Evolutionary conservation across 2,113 vertebrate species (phyloP).

Genomic region (Sciurus niger): DNA sequence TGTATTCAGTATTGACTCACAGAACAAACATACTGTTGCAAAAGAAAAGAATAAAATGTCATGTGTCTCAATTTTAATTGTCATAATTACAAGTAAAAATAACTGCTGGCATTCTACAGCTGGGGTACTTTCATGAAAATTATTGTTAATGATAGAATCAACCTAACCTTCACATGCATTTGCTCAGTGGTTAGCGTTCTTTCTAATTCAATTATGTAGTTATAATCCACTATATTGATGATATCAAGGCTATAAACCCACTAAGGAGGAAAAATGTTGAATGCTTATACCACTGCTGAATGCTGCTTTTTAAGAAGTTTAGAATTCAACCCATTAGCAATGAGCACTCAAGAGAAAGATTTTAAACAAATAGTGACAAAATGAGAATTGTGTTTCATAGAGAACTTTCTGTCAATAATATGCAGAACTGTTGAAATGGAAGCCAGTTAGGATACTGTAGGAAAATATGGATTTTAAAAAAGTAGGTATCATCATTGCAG

Average conservation of each 20-base stretch:
- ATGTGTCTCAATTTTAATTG: background rate
- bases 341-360: background rate
- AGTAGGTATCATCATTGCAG: background rate
- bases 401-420: background rate
- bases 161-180: background rate
- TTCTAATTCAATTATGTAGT: background rate
- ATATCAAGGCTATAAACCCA: background rate
- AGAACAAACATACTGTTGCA: background rate
- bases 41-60: background rate
- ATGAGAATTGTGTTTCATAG: background rate
- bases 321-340: background rate
- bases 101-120: background rate
- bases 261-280: background rate
- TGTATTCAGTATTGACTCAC: background rate
- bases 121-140: background rate
- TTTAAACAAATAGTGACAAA: background rate
- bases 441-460: background rate
- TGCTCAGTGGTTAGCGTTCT: conserved; percentile 29
- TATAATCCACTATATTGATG: conserved; percentile 2
- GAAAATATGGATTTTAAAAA: background rate
- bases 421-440: background rate
- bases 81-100: background rate
- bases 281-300: background rate
- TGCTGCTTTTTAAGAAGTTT: background rate
- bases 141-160: background rate